These are phyloP conservation scores for Epistrophella euchroma DNA, from an alignment of 2,888 invertebrate species.

Conservation along the genomic window DNA sequence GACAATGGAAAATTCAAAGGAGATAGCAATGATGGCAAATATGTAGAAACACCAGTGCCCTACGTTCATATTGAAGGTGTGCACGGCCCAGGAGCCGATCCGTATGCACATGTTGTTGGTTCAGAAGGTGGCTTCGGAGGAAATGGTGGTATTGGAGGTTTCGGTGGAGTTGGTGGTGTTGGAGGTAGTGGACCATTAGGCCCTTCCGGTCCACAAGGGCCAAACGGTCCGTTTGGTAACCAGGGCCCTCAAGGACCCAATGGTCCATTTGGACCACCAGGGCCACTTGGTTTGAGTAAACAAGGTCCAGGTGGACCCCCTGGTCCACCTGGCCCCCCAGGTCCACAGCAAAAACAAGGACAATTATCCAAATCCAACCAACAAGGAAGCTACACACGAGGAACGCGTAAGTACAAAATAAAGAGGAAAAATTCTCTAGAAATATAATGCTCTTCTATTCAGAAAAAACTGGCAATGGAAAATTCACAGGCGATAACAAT, in stretches of 20 bases:
- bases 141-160: constrained; percentile 75
- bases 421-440: not conserved
- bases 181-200: constrained; percentile 78
- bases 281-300: not conserved
- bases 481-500: constrained; percentile 9
- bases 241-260: constrained; percentile 6
- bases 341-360: not conserved
- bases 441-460: not conserved
- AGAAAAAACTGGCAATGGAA: constrained; percentile 37
- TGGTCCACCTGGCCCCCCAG: constrained; percentile 35
- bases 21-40: constrained; percentile 24
- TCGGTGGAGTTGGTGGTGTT: constrained; percentile 51
- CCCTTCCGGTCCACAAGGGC: not conserved
- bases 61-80: constrained; percentile 78
- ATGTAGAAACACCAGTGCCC: constrained; percentile 57
- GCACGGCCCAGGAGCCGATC: constrained; percentile 77
- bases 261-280: constrained; percentile 11
- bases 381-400: constrained; percentile 19
- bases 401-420: constrained; percentile 39
- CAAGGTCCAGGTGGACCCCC: constrained; percentile 8
- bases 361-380: constrained; percentile 8
- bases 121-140: constrained; percentile 73
- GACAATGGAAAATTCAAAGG: constrained; percentile 32
- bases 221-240: constrained; percentile 3
- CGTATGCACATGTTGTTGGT: constrained; percentile 62